Base-by-base conservation (phyloP, 1,140 invertebrate genomes). In the Calliopsis andreniformis region DNA sequence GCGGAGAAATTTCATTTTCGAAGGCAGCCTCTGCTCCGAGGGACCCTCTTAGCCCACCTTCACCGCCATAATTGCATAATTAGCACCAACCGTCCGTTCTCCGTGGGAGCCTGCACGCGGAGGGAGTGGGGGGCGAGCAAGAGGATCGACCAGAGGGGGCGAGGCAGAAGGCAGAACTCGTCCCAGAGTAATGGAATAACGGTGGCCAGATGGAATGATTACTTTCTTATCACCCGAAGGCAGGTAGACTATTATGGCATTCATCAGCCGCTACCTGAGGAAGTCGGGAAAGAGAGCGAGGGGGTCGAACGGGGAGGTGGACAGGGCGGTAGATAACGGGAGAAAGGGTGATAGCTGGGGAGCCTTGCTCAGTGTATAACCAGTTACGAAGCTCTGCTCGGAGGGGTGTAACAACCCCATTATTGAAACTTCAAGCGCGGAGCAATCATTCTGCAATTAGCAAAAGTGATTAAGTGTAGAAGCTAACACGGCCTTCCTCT, bases 401-500 rank as follows among this genome's bases (percentile, higher is more conserved):
- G 39, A 5, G 61, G 75, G 71, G 68, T 84, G 78, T 87, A 88
- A 87, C 87, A 87, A 86, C 76, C 86, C 86, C 84, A 88, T 88
- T 89, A 89, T 89, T 88, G 87, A 88, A 89, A 88, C 86, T 88
- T 89, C 83, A 87, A 84, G 86, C 85, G 78, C 76, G 78, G 81
- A 88, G 85, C 86, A 89, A 89, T 89, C 87, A 88, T 89, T 88
- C 82, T 86, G 85, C 87, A 89, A 89, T 89, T 89, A 89, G 86
- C 86, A 87, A 82, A 89, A 87, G 87, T 88, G 87, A 89, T 89
- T 88, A 89, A 89, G 87, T 87, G 86, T 78, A 70, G 80, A 78
- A 83, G 83, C 79, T 64, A 82, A 78, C 77, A 61, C 75, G 49
- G 68, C 73, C 55, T 43, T n/a, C n/a, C n/a, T n/a, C n/a, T n/a